A percentile compares a stretch with the other conserved stretches of the same genome.
Conservation (phyloP, 1,140 invertebrate genomes). For the Pseudachorutes palmiensis region DNA sequence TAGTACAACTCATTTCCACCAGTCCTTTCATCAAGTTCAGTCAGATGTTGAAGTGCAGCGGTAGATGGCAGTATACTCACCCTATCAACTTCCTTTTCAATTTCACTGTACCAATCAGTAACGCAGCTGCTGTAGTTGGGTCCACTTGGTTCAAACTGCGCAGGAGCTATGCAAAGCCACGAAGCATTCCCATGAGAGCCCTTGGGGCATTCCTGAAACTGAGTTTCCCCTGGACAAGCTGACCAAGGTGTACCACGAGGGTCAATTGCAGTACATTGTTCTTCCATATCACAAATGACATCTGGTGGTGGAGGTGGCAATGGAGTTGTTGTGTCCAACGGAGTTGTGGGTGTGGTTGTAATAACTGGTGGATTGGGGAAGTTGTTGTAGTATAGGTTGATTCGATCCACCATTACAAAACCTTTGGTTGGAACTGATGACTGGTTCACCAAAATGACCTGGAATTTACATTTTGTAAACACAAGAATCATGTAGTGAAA, state of each 20-base stretch:
- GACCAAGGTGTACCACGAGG: background rate
- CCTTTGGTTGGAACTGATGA: too few species aligned
- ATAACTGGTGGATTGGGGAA: too few species aligned
- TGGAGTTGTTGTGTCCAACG: too few species aligned
- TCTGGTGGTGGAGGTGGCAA: too few species aligned
- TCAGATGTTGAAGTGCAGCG: background rate
- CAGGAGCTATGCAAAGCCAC: background rate
- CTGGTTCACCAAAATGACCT: too few species aligned
- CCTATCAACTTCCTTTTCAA: background rate
- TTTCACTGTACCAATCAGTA: background rate
- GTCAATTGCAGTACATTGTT: background rate
- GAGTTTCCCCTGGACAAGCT: background rate
- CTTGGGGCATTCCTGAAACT: background rate
- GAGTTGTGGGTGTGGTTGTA: too few species aligned
- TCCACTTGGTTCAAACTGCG: background rate
- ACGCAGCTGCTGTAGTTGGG: background rate
- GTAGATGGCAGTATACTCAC: background rate
- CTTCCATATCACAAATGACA: too few species aligned
- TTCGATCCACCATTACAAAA: too few species aligned
- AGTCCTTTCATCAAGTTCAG: background rate
- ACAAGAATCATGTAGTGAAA: too few species aligned
- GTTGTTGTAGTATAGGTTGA: too few species aligned
- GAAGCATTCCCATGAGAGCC: background rate
- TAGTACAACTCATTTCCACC: background rate
- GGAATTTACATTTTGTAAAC: too few species aligned